Evolutionary conservation across 2,113 vertebrate species (phyloP).

Genomic region (Raphicerus campestris): DNA sequence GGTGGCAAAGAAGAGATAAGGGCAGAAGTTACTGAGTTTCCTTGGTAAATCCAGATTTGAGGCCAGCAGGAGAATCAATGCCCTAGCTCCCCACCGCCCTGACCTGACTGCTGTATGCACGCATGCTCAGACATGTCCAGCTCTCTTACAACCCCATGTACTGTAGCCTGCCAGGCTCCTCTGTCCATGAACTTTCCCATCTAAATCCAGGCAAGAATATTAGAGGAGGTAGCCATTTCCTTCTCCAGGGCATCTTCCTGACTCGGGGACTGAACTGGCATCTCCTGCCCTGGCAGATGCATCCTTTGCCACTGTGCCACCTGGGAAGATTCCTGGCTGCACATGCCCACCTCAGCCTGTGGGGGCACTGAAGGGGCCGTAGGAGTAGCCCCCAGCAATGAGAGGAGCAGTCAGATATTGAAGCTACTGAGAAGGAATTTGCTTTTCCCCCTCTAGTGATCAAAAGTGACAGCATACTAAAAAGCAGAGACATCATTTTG

Average conservation of each 20-base stretch:
- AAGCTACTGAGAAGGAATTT: neutral
- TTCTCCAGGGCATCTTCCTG: neutral
- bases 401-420: neutral
- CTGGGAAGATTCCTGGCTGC: neutral
- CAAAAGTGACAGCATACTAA: neutral
- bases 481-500: neutral
- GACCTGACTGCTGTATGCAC: neutral
- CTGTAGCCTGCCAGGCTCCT: neutral
- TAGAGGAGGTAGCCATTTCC: neutral
- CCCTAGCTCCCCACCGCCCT: no score
- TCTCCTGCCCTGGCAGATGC: neutral
- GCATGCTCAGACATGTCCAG: neutral
- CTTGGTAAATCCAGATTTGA: neutral
- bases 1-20: no score
- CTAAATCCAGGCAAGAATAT: neutral
- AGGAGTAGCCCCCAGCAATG: neutral
- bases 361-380: accelerated
- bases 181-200: neutral
- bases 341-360: accelerated
- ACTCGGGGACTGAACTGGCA: neutral
- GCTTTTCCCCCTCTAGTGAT: neutral
- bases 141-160: neutral
- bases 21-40: no score
- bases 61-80: accelerated
- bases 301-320: neutral